Conservation (phyloP, 1,140 invertebrate species). For the Solen grandis region DNA sequence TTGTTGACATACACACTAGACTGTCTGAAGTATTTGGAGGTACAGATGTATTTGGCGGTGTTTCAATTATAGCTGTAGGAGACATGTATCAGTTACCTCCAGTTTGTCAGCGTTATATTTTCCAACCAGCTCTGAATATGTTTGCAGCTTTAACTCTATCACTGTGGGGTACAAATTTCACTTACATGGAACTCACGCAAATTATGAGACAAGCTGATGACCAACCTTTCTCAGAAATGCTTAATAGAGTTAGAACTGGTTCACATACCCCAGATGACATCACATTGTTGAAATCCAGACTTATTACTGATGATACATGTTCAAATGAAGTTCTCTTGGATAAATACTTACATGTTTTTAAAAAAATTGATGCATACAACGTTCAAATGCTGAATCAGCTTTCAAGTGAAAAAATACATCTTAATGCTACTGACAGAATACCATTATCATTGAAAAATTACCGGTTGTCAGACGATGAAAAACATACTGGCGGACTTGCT, state of each 20-base stretch:
- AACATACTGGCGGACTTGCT: too few relatives aligned
- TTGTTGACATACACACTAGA: conserved; percentile 57
- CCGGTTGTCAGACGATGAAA: too few relatives aligned
- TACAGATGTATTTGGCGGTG: conserved; percentile 49
- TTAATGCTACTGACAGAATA: too few relatives aligned
- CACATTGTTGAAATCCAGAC: conserved; percentile 2
- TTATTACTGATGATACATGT: too few relatives aligned
- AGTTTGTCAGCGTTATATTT: conserved; percentile 19
- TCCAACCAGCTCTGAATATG: conserved; percentile 1
- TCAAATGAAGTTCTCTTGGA: too few relatives aligned
- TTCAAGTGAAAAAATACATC: too few relatives aligned
- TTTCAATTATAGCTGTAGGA: conserved; percentile 56
- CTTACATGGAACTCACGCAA: conserved; percentile 12
- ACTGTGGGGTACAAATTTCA: conserved; percentile 7
- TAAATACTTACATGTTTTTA: too few relatives aligned
- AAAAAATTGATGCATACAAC: too few relatives aligned
- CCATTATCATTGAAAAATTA: too few relatives aligned
- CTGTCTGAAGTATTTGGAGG: conserved; percentile 24
- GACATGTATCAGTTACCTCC: conserved; percentile 61
- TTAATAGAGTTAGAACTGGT: conserved; percentile 15
- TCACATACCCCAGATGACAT: conserved; percentile 19
- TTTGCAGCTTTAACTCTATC: not conserved
- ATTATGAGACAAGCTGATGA: conserved; percentile 36
- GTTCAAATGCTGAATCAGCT: too few relatives aligned
- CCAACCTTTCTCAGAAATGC: conserved; percentile 13